Evolutionary conservation across 2,113 vertebrate species (phyloP).

Genomic region (Cercopithecus mona): DNA sequence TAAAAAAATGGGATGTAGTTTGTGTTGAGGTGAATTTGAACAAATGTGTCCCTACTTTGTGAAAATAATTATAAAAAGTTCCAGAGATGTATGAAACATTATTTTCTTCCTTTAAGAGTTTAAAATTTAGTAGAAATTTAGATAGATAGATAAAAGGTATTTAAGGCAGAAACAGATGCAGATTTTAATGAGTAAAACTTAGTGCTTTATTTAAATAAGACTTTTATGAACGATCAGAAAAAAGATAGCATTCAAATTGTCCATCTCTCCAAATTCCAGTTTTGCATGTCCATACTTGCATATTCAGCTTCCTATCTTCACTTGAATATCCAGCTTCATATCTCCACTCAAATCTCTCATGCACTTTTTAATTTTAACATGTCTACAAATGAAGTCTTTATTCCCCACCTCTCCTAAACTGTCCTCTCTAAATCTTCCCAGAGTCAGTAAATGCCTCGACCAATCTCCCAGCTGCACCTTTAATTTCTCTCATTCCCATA

Average conservation of each 20-base stretch:
- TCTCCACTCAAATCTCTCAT: background rate
- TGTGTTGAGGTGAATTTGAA: background rate
- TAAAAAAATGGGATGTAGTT: background rate
- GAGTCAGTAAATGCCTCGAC: background rate
- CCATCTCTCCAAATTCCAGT: background rate
- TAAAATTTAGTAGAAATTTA: background rate
- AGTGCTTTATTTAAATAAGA: background rate
- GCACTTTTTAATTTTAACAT: background rate
- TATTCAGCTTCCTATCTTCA: too few species aligned
- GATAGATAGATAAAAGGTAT: background rate
- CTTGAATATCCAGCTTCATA: background rate
- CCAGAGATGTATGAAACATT: background rate
- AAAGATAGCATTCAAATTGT: background rate
- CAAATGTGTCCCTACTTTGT: background rate
- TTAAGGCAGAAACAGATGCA: background rate
- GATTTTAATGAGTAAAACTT: background rate
- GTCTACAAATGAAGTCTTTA: background rate
- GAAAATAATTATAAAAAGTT: background rate
- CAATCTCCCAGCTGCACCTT: background rate
- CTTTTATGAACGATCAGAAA: background rate
- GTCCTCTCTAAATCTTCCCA: background rate
- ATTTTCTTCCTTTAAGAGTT: background rate
- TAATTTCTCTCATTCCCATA: background rate
- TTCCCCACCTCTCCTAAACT: background rate
- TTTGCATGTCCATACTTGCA: background rate